Percentiles rank a stretch among this genome's conserved stretches.
Evolutionary conservation across 2,797 vertebrate genomes (phyloP).

Genomic region (Intellagama lesueurii): DNA sequence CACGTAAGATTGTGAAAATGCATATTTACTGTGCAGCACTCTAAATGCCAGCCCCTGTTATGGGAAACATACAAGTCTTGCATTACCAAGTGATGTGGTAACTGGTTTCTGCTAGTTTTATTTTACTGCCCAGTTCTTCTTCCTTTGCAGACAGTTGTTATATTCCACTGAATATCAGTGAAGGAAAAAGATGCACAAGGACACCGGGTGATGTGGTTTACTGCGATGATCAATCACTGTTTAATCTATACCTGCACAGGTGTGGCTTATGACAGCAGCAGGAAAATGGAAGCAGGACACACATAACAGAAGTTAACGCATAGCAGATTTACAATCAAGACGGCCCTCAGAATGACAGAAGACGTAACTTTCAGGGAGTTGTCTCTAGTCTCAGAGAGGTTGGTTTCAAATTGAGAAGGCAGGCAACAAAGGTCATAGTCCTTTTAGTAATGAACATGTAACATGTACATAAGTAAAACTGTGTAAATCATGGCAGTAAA

Average conservation of each 20-base stretch:
- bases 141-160: background rate
- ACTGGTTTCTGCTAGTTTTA: conserved; percentile 23
- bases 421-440: background rate
- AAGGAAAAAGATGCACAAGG: background rate
- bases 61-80: background rate
- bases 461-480: too few species aligned
- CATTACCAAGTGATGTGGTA: conserved; percentile 2
- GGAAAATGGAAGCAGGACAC: background rate
- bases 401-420: background rate
- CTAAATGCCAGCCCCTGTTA: conserved; percentile 11
- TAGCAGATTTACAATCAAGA: background rate
- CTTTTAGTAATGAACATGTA: too few species aligned
- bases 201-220: background rate
- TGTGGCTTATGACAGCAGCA: background rate
- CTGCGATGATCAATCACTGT: background rate
- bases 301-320: background rate
- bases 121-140: background rate
- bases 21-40: background rate
- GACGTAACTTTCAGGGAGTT: background rate
- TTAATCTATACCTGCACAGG: background rate
- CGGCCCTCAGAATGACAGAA: background rate
- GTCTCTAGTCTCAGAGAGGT: background rate
- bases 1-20: background rate
- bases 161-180: background rate
- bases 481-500: too few species aligned